Conservation (phyloP, 2,113 vertebrate genomes). For the Chelonoidis abingdonii region DNA sequence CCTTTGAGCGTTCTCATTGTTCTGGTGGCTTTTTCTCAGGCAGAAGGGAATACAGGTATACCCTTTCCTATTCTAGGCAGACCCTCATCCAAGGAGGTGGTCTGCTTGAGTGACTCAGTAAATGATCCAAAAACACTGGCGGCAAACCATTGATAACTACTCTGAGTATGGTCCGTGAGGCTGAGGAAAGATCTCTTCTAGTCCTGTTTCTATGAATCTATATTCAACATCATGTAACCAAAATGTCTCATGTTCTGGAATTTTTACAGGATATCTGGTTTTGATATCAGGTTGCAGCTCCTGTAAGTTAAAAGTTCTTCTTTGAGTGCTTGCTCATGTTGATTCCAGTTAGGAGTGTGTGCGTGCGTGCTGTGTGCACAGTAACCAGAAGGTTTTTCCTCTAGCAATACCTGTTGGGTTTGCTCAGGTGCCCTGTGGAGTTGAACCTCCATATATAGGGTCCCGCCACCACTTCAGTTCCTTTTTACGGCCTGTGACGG, state of each 20-base stretch:
- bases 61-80: background rate
- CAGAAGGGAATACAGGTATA: background rate
- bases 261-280: background rate
- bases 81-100: background rate
- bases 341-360: too few species aligned
- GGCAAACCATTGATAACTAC: too few species aligned
- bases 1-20: background rate
- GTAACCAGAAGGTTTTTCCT: too few species aligned
- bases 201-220: background rate
- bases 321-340: too few species aligned
- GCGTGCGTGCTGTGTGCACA: too few species aligned
- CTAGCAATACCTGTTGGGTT: too few species aligned
- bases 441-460: too few species aligned
- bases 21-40: background rate
- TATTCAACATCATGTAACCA: background rate
- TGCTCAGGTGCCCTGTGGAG: too few species aligned
- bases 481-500: too few species aligned
- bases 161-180: too few species aligned
- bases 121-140: too few species aligned
- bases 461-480: too few species aligned
- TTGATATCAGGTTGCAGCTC: slow-evolving; percentile 77
- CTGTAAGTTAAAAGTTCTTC: slow-evolving; percentile 80
- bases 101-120: background rate
- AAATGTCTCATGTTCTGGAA: background rate
- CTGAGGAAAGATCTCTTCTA: background rate